Evolutionary conservation across 1,140 invertebrate genomes (phyloP).

Genomic region (Diabrotica undecimpunctata): DNA sequence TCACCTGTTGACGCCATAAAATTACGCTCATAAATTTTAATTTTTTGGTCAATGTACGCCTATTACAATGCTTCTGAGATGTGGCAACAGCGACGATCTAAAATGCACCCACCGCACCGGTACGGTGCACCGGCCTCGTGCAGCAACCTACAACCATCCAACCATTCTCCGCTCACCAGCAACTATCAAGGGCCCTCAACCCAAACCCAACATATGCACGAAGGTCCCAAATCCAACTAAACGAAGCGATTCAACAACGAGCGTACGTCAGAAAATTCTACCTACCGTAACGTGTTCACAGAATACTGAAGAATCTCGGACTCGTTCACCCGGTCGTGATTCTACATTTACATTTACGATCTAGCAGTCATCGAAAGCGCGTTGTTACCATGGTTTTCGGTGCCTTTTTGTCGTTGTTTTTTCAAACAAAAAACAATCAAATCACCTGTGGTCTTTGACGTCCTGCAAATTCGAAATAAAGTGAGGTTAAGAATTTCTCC

Average conservation of each 20-base stretch:
- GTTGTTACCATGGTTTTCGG: background rate
- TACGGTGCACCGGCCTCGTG: slow-evolving; percentile 6
- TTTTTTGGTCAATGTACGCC: too few relatives aligned
- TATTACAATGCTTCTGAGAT: background rate
- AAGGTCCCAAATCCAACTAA: slow-evolving; percentile 3
- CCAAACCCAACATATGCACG: slow-evolving; percentile 2
- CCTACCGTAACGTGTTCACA: slow-evolving; percentile 7
- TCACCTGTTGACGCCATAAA: too few relatives aligned
- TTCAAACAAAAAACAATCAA: background rate
- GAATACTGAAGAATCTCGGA: slow-evolving; percentile 2
- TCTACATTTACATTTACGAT: background rate
- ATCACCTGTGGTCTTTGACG: background rate
- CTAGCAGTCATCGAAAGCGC: background rate
- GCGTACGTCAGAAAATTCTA: slow-evolving; percentile 7
- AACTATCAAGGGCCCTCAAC: slow-evolving; percentile 6
- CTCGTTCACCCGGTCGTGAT: slow-evolving; percentile 3
- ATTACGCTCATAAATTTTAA: too few relatives aligned
- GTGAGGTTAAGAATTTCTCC: too few relatives aligned
- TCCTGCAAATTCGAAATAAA: too few relatives aligned
- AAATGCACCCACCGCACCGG: slow-evolving; percentile 4
- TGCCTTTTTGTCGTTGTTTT: background rate
- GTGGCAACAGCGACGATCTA: background rate
- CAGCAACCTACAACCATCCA: slow-evolving; percentile 8
- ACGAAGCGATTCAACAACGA: background rate
- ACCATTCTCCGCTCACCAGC: slow-evolving; percentile 1